Percentiles rank a stretch among this genome's conserved stretches.
Evolutionary conservation across 2,113 vertebrate genomes (phyloP).

Genomic region (Poeciliopsis occidentalis): DNA sequence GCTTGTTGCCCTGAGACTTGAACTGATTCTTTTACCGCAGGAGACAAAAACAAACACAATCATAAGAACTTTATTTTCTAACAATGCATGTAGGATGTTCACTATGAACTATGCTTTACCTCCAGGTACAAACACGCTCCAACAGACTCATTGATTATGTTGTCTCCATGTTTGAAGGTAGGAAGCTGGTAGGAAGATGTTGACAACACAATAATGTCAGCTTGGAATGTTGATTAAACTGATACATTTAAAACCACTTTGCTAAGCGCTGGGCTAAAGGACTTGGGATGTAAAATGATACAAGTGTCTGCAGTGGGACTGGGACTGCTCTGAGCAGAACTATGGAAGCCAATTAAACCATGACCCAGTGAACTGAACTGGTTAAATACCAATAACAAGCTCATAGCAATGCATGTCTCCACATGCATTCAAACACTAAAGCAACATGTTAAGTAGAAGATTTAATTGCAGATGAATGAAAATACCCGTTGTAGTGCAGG

Average conservation of each 20-base stretch:
- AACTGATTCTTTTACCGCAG: slow-evolving; percentile 59
- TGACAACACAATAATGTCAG: not conserved
- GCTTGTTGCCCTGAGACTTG: slow-evolving; percentile 65
- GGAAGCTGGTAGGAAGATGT: slow-evolving; percentile 59
- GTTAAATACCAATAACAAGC: too few species aligned
- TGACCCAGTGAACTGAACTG: too few species aligned
- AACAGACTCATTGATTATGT: slow-evolving; percentile 66
- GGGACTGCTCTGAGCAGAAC: not conserved
- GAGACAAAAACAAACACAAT: not conserved
- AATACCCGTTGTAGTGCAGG: too few species aligned
- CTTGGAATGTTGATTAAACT: not conserved
- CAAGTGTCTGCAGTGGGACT: too few species aligned
- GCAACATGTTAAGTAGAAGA: too few species aligned
- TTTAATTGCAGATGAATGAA: too few species aligned
- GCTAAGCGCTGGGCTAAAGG: not conserved
- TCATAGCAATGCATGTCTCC: too few species aligned
- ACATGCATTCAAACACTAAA: too few species aligned
- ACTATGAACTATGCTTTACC: slow-evolving; percentile 45
- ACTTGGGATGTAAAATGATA: too few species aligned
- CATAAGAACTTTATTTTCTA: not conserved
- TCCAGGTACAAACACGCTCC: slow-evolving; percentile 73
- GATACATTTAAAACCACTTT: not conserved
- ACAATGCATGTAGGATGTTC: not conserved
- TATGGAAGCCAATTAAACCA: too few species aligned
- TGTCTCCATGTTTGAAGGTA: slow-evolving; percentile 66